phyloP scores from a whole-genome alignment of 53 echinoderm and acorn worm species.

The Pentamera pediparva region DNA sequence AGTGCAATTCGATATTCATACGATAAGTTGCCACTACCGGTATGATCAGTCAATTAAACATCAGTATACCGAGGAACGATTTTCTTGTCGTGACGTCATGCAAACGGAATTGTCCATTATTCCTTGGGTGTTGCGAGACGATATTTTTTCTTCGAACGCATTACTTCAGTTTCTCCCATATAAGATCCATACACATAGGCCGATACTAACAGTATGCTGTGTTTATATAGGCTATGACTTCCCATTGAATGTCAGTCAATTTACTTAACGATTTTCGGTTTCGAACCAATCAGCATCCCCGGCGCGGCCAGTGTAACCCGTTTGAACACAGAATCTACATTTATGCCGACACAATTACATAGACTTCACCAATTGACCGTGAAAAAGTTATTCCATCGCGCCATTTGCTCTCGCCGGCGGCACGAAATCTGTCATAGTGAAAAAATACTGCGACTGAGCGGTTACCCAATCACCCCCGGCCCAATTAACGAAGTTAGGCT shows the following conservation, averaged over 20 bases:
- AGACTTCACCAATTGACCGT: constrained; percentile 22
- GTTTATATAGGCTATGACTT: too few relatives aligned
- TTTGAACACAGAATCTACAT: constrained; percentile 20
- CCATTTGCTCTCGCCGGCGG: constrained; percentile 18
- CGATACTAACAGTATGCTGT: too few relatives aligned
- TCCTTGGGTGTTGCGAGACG: too few relatives aligned
- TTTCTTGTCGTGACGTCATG: too few relatives aligned
- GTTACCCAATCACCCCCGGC: constrained; percentile 26
- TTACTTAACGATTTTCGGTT: constrained; percentile 17
- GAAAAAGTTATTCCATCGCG: constrained; percentile 21
- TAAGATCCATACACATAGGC: too few relatives aligned
- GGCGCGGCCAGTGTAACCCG: constrained; percentile 25
- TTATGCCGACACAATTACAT: constrained; percentile 11
- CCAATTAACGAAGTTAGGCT: constrained; percentile 29
- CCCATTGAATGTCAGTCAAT: background rate
- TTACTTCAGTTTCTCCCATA: too few relatives aligned
- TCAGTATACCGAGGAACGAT: too few relatives aligned
- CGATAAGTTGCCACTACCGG: too few relatives aligned
- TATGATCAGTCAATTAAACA: too few relatives aligned
- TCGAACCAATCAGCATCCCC: constrained; percentile 19
- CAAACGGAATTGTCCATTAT: too few relatives aligned
- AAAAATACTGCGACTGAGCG: constrained; percentile 12
- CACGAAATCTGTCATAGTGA: constrained; percentile 28
- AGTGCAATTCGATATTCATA: too few relatives aligned
- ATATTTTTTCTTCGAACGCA: too few relatives aligned